Conservation (phyloP, 1,140 invertebrate species). For the Drosophila micromelanica region DNA sequence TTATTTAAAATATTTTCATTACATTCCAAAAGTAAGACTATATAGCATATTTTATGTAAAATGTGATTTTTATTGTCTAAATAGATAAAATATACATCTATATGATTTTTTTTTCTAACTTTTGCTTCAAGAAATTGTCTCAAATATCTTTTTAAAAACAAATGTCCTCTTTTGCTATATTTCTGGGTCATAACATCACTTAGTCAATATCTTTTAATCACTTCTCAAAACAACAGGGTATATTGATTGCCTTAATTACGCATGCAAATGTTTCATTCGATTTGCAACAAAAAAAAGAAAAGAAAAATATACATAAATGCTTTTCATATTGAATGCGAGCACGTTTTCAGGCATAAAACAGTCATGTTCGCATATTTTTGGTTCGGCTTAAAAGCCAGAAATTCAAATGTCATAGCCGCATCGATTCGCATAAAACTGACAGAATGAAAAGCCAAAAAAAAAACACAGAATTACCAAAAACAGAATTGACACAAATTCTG, state of each 20-base stretch:
- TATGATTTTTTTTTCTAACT: no score
- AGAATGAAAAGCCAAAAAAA: constrained; percentile 59
- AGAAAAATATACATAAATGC: neutral
- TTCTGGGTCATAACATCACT: no score
- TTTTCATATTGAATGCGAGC: constrained; percentile 6
- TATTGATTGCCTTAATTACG: constrained; percentile 14
- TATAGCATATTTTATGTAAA: no score
- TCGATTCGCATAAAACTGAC: constrained; percentile 4
- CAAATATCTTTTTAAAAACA: no score
- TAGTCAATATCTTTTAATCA: no score
- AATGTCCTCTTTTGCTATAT: no score
- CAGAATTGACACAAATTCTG: constrained; percentile 31
- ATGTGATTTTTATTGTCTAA: no score
- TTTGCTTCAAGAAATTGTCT: no score
- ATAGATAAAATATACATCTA: no score
- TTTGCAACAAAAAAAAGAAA: constrained; percentile 7
- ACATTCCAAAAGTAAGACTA: no score
- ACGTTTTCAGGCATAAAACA: neutral
- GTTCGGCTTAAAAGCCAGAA: constrained; percentile 20
- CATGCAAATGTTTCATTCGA: constrained; percentile 28
- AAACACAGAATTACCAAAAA: constrained; percentile 46
- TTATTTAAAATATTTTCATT: no score
- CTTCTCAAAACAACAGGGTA: no score
- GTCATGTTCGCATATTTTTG: constrained; percentile 18
- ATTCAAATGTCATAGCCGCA: constrained; percentile 37